Base-by-base conservation (phyloP, 1,140 invertebrate species). In the Latrodectus geometricus region DNA sequence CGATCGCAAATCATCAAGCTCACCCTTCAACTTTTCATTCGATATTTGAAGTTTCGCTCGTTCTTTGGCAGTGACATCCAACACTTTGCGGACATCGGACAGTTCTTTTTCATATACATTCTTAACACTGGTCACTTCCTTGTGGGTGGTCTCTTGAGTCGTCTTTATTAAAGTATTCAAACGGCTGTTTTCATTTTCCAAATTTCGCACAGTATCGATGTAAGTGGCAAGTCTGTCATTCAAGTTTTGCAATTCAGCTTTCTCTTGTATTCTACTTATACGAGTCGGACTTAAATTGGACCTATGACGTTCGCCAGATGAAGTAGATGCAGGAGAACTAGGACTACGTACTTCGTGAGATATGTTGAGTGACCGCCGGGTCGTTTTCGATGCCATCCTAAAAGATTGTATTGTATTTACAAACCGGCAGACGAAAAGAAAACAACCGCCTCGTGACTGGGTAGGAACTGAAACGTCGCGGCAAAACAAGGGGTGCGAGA, bases 191-290 rank as follows among this genome's bases (percentile, higher is more conserved):
- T 99, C 98, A 35, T 92, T 92, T 92, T 99, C 97, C 88, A 99
- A 92, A 88, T 95, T 95, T 61, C 97, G 94, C 17, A 99, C 97
- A 89, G 94, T 94, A 89, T 99, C 98, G 89, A 99, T 99, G 90
- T 99, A 99, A 65, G 94, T 94, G 9, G 98, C 98, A 85, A 99
- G 92, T 77, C 98, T 95, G 91, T 99, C 97, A 91, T 99, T 99
- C 14, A 99, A 93, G 92, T 97, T 96, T 90, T 96, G 95, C 88
- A 99, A 92, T 89, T 98, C 95, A 88, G 95, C 95, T 91, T 99
- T 99, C 91, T 99, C 98, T 90, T 98, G 96, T 48, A 97, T 93
- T 52, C 98, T 95, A 15, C 95, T 95, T 80, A 97, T 94, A 86
- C 96, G 93, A 12, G 97, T 97, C 72, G 97, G 98, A 89, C 96